phyloP scores from a whole-genome alignment of 2,113 vertebrate genomes.

The Tympanuchus pallidicinctus region DNA sequence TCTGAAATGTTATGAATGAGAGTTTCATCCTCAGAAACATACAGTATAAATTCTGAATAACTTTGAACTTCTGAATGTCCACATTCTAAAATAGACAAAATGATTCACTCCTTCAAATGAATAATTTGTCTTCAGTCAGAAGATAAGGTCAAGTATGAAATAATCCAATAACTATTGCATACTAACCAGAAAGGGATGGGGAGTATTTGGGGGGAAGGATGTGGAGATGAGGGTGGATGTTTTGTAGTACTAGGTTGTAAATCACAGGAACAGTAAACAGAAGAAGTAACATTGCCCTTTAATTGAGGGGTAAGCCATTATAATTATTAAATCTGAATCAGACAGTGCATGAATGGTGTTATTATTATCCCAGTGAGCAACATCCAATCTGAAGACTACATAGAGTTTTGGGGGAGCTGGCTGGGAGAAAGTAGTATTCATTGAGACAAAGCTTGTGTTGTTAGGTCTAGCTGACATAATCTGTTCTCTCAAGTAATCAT shows the following conservation, averaged over 20 bases:
- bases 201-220: neutral
- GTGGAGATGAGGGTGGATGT: neutral
- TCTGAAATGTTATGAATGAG: neutral
- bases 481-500: slow-evolving; percentile 44
- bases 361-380: slow-evolving; percentile 57
- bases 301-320: slow-evolving; percentile 44
- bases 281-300: slow-evolving; percentile 48
- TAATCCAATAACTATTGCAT: neutral
- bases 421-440: slow-evolving; percentile 19
- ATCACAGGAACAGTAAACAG: slow-evolving; percentile 47
- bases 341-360: slow-evolving; percentile 61
- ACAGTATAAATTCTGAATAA: neutral
- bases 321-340: slow-evolving; percentile 67
- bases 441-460: slow-evolving; percentile 68
- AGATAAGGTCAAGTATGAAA: slow-evolving; percentile 33
- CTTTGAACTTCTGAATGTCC: neutral
- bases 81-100: neutral
- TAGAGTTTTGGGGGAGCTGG: neutral
- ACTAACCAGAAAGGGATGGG: neutral
- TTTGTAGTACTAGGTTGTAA: slow-evolving; percentile 8
- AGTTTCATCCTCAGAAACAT: neutral
- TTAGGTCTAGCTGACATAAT: slow-evolving; percentile 63
- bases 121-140: neutral
- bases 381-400: neutral
- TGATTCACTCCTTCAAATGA: neutral